Evolutionary conservation across 2,797 vertebrate genomes (phyloP).

Genomic region (Merluccius polli): DNA sequence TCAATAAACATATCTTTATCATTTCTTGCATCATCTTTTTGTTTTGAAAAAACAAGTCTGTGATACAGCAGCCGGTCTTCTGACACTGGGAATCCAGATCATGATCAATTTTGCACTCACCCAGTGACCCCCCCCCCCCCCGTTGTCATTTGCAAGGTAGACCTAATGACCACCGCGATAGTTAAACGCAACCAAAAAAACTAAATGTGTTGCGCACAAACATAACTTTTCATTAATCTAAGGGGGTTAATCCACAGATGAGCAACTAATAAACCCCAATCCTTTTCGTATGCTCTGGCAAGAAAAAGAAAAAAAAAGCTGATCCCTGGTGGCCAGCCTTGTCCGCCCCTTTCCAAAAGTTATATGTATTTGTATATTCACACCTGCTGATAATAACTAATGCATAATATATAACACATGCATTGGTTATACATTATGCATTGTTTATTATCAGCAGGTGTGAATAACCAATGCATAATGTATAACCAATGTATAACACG

Average conservation of each 20-base stretch:
- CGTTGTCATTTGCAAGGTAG: no score
- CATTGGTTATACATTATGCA: no score
- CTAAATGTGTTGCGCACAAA: background rate
- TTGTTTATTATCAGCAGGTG: no score
- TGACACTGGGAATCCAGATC: background rate
- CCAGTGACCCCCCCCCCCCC: no score
- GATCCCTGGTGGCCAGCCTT: background rate
- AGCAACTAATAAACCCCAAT: background rate
- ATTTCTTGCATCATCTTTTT: constrained; percentile 34
- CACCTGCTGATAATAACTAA: no score
- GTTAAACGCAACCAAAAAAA: background rate
- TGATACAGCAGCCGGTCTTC: background rate
- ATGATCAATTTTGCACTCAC: background rate
- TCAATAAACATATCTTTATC: constrained; percentile 98
- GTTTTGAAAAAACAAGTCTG: background rate
- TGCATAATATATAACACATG: no score
- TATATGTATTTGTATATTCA: background rate
- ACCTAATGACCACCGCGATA: no score
- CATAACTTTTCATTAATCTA: no score
- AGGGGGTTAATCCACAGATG: no score
- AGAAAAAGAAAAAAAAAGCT: background rate
- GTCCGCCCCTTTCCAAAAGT: background rate
- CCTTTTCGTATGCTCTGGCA: background rate
- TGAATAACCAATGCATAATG: no score
- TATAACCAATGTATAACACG: no score